Evolutionary conservation across 2,113 vertebrate species (phyloP), one percentile per base, ranked within the genome.

Genomic region (Irena cyanogastra): DNA sequence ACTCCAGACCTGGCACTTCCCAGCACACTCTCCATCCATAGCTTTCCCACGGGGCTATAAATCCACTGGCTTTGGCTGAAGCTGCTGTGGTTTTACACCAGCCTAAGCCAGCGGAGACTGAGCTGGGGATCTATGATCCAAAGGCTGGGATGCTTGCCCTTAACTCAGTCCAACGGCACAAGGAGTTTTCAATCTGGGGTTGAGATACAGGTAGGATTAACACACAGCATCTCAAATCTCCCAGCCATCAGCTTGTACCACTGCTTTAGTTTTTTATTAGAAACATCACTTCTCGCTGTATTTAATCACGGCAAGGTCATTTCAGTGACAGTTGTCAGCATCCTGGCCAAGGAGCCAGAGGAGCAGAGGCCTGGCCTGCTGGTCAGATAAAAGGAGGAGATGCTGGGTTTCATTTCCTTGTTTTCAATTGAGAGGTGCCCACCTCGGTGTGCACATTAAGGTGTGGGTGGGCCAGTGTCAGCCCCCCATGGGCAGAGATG

Each of bases 251-350:
- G 87, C 63, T 74, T 76, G 60, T 87, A 68, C 75, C 60, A 12
- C 82, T 81, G 94, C 72, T 96, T 83, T 71, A 37, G 60, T 23
- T 84, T 92, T 54, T 81, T 90, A 94, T 92, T 94, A 94, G 96
- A 95, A 91, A 60, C 54, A 82, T 64, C 53, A 14, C 90, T 94
- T 93, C 90, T 94, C 82, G 94, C 91, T 77, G 94, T 93, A 93
- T 87, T 97, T 97, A 97, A 97, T 88, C 54, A 16, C 35, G 2
- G 26, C 94, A 93, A 83, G 94, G 95, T 96, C 93, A 87, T 96
- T 97, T 70, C 70, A n/a, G 83, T 65, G 83, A 94, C 90, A 95
- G 79, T 60, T 92, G 84, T 49, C 87, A 75, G 86, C 84, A 66
- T 86, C 89, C 85, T 37, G 94, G 90, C 83, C 66, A 56, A 84